phyloP scores from a whole-genome alignment of 2,888 invertebrate species.

The Nephrocerus scutellatus region DNA sequence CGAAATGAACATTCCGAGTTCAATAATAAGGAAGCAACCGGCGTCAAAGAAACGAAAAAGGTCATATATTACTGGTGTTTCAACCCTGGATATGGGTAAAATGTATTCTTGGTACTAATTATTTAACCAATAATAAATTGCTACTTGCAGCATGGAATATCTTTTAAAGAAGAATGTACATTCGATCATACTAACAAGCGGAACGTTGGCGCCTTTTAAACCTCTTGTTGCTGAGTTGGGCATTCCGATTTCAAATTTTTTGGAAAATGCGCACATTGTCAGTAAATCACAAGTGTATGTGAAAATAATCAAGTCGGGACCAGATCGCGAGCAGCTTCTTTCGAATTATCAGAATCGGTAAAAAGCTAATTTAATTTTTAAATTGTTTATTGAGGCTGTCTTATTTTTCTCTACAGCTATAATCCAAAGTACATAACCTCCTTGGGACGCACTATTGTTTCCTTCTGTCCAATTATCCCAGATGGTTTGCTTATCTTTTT shows the following conservation, averaged over 20 bases:
- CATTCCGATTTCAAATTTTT: constrained; percentile 68
- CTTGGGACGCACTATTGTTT: constrained; percentile 74
- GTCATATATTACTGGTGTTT: constrained; percentile 95
- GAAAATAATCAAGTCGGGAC: constrained; percentile 67
- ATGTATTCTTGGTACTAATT: no score
- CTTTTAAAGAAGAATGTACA: constrained; percentile 72
- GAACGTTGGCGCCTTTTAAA: constrained; percentile 87
- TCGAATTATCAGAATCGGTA: constrained; percentile 66
- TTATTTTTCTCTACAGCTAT: constrained; percentile 49
- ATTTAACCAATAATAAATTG: no score
- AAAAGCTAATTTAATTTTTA: constrained; percentile 26
- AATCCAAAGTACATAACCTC: constrained; percentile 76
- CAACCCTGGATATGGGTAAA: constrained; percentile 84
- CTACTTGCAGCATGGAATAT: constrained; percentile 67
- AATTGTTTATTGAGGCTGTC: constrained; percentile 11
- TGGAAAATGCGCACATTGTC: constrained; percentile 95
- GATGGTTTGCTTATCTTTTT: constrained; percentile 94
- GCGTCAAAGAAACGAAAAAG: constrained; percentile 54
- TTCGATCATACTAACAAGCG: constrained; percentile 90
- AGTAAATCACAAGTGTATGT: constrained; percentile 78
- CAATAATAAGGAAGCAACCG: constrained; percentile 48
- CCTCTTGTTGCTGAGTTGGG: constrained; percentile 87
- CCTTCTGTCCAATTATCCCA: constrained; percentile 78
- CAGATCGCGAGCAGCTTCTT: constrained; percentile 62
- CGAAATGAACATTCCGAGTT: constrained; percentile 50